A percentile compares a stretch with the other conserved stretches of the same genome.
phyloP scores from a whole-genome alignment of 2,888 invertebrate species.

The Taphrorychus bicolor region DNA sequence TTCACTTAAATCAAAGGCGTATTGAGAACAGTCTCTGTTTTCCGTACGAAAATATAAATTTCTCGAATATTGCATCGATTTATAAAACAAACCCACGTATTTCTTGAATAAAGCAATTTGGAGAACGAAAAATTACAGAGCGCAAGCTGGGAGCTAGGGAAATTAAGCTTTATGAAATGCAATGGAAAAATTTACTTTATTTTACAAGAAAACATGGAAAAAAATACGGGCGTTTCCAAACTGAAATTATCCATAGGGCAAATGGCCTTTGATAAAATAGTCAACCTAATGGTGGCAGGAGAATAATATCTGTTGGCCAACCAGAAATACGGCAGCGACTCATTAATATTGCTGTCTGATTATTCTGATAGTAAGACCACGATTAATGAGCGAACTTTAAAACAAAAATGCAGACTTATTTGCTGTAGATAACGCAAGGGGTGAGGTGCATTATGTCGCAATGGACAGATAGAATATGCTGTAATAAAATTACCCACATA shows the following conservation, averaged over 20 bases:
- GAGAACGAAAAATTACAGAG: not conserved
- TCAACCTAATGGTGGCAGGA: slow-evolving; percentile 19
- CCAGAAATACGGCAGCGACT: slow-evolving; percentile 33
- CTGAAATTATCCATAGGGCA: not conserved
- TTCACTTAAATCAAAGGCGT: slow-evolving; percentile 1
- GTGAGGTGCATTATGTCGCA: not conserved
- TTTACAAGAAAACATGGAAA: too few species aligned
- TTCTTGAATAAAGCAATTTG: slow-evolving; percentile 14
- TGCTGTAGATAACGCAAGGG: slow-evolving; percentile 23
- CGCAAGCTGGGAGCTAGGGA: slow-evolving; percentile 7
- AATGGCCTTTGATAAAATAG: slow-evolving; percentile 25
- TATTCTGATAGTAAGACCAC: slow-evolving; percentile 35
- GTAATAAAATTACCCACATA: too few species aligned
- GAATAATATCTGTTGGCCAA: slow-evolving; percentile 30
- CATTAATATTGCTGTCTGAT: slow-evolving; percentile 37
- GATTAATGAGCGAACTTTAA: slow-evolving; percentile 38
- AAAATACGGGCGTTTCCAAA: not conserved
- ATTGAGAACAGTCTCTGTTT: slow-evolving; percentile 3
- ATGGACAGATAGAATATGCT: too few species aligned
- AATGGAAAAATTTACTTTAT: slow-evolving; percentile 4
- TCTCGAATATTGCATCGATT: slow-evolving; percentile 12
- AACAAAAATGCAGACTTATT: slow-evolving; percentile 35
- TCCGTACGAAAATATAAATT: slow-evolving; percentile 7
- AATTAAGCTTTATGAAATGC: slow-evolving; percentile 14
- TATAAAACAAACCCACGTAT: slow-evolving; percentile 9